Evolutionary conservation across 2,888 invertebrate genomes (phyloP), one percentile per base, ranked within the genome.

Genomic region (Caenorhabditis japonica): DNA sequence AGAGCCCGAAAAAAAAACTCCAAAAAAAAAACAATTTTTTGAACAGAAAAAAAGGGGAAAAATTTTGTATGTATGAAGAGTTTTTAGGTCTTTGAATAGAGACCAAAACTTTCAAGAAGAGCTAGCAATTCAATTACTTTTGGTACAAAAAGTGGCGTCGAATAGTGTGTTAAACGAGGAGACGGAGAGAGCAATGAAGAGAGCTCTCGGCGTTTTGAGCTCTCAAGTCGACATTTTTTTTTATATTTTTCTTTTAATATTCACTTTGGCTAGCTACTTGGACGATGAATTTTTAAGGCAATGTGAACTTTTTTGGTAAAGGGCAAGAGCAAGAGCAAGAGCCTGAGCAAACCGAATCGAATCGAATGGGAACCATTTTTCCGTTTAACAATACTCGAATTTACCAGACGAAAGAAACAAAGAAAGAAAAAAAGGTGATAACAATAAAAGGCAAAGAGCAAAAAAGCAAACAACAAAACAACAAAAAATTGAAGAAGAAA

Each of bases 91-190:
- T 10, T 10, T 30, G 30, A 43, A 43, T 30, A 17, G 41, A 43
- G 44, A 12, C 34, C 41, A 41, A 60, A 51, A 33, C 30, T 33
- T 41, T 34, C 23, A 8, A 56, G 34, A 25, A 27, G 25, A 25
- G 23, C 44, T 3, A 15, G 34, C 62, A 62, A 62, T 62, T 62
- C 52, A 62, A 62, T 62, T 62, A 62, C 61, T 61, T 52, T 21
- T 8, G 10, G 15, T n/a, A n/a, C 47, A 59, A 49, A 59, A 49
- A 41, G 38, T 49, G 7, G 0, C 34, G 4, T 3, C n/a, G 34
- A 49, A 51, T 27, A 51, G 38, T 38, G 21, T 41, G n/a, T 1
- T 38, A 34, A 5, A 34, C 1, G 3, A 19, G 41, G 60, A 60
- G 43, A 33, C 51, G 34, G 33, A 49, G 60, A 43, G 12, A 34